Conservation (phyloP, 2,113 vertebrate species). For the Hippocampus comes region DNA sequence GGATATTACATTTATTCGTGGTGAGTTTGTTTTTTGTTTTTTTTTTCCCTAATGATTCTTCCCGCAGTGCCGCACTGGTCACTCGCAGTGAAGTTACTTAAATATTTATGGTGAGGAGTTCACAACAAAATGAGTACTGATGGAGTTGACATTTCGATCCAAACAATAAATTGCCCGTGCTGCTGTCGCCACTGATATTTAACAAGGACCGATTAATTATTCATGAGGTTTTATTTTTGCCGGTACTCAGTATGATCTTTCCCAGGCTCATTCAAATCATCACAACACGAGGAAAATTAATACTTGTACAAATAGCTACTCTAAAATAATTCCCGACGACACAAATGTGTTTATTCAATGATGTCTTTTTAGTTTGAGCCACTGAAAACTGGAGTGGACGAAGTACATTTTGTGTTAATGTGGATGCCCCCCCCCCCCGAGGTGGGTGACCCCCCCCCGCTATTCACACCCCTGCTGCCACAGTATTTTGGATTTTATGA, state of each 20-base stretch:
- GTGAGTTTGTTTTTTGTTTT: conserved; percentile 1
- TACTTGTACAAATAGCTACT: not conserved
- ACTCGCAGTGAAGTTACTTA: conserved; percentile 19
- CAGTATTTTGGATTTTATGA: too few relatives aligned
- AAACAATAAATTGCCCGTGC: not conserved
- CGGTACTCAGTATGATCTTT: not conserved
- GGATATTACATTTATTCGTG: conserved; percentile 2
- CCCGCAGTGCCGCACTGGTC: conserved; percentile 9
- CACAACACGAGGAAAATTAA: not conserved
- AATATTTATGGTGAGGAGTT: conserved; percentile 18
- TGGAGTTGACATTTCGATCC: conserved; percentile 1
- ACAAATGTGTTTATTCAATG: not conserved
- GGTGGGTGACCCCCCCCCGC: too few relatives aligned
- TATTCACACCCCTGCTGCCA: too few relatives aligned
- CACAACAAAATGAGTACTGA: conserved; percentile 8
- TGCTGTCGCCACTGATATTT: not conserved
- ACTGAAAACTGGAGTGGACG: not conserved
- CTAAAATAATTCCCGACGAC: not conserved
- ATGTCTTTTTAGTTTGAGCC: not conserved
- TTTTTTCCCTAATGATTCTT: not conserved
- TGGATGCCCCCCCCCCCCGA: too few relatives aligned
- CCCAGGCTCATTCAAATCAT: not conserved
- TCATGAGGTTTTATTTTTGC: not conserved
- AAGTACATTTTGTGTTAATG: not conserved
- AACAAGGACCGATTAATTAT: conserved; percentile 2